Percentiles rank a stretch among this genome's conserved stretches.
These are phyloP conservation scores for Paramisgurnus dabryanus DNA, from an alignment of 2,113 vertebrate species.

Conservation along the genomic window DNA sequence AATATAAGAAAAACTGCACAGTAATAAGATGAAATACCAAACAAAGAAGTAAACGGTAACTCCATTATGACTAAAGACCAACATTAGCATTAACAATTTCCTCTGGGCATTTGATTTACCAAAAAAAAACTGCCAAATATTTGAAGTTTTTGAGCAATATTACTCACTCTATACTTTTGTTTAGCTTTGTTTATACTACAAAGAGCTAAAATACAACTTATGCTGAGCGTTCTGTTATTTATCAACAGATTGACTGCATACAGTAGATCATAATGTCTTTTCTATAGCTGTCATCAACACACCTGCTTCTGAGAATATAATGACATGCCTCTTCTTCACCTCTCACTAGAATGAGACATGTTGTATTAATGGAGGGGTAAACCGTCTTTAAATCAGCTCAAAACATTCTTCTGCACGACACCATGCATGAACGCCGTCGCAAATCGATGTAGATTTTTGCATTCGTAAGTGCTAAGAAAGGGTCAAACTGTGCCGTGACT, in stretches of 20 bases:
- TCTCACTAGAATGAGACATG: slow-evolving; percentile 55
- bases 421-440: background rate
- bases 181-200: background rate
- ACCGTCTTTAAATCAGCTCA: slow-evolving; percentile 61
- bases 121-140: no score
- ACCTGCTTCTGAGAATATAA: slow-evolving; percentile 42
- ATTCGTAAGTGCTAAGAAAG: slow-evolving; percentile 57
- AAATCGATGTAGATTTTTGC: slow-evolving; percentile 41
- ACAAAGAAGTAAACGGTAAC: no score
- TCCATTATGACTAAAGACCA: no score
- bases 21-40: no score
- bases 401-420: slow-evolving; percentile 57
- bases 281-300: slow-evolving; percentile 26
- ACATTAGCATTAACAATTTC: no score
- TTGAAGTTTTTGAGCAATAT: background rate
- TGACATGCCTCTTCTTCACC: slow-evolving; percentile 24
- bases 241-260: background rate
- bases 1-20: no score
- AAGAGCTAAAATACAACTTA: slow-evolving; percentile 22
- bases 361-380: slow-evolving; percentile 55
- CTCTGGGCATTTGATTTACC: no score
- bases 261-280: background rate
- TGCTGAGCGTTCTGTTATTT: slow-evolving; percentile 35
- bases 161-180: background rate
- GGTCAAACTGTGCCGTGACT: slow-evolving; percentile 66